These are phyloP conservation scores for Poecilus cupreus DNA, from an alignment of 2,888 invertebrate species.

Conservation along the genomic window DNA sequence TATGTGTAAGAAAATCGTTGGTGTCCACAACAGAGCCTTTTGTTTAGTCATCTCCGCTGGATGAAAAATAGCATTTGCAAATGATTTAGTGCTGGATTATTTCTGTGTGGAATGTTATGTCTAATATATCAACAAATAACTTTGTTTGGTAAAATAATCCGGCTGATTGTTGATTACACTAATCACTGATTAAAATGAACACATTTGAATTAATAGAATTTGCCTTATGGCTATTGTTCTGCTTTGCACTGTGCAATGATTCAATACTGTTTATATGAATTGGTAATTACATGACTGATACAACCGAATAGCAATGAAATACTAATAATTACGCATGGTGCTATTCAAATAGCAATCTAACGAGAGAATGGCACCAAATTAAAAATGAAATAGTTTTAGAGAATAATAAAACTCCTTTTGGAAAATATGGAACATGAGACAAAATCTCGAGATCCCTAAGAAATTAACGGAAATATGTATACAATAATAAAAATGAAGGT, in stretches of 20 bases:
- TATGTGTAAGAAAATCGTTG: too few species aligned
- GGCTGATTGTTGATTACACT: slow-evolving; percentile 16
- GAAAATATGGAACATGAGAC: too few species aligned
- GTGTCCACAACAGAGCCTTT: too few species aligned
- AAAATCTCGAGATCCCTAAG: too few species aligned
- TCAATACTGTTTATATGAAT: slow-evolving; percentile 19
- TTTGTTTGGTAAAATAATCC: slow-evolving; percentile 37
- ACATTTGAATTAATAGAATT: slow-evolving; percentile 41
- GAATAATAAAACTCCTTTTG: too few species aligned
- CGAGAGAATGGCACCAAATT: too few species aligned
- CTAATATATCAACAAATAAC: slow-evolving; percentile 23
- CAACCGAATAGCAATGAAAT: background rate
- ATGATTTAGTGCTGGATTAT: too few species aligned
- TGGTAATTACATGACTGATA: slow-evolving; percentile 24
- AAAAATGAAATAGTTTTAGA: too few species aligned
- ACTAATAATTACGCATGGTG: background rate
- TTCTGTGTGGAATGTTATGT: background rate
- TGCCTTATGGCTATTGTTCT: slow-evolving; percentile 37
- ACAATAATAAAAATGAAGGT: too few species aligned
- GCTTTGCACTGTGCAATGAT: background rate
- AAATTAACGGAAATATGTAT: too few species aligned
- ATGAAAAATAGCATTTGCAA: too few species aligned
- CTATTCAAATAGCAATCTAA: background rate
- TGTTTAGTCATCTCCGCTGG: too few species aligned
- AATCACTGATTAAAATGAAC: slow-evolving; percentile 41